A percentile compares a stretch with the other conserved stretches of the same genome.
Evolutionary conservation across 1,140 invertebrate species (phyloP).

Genomic region (Anthonomus grandis): DNA sequence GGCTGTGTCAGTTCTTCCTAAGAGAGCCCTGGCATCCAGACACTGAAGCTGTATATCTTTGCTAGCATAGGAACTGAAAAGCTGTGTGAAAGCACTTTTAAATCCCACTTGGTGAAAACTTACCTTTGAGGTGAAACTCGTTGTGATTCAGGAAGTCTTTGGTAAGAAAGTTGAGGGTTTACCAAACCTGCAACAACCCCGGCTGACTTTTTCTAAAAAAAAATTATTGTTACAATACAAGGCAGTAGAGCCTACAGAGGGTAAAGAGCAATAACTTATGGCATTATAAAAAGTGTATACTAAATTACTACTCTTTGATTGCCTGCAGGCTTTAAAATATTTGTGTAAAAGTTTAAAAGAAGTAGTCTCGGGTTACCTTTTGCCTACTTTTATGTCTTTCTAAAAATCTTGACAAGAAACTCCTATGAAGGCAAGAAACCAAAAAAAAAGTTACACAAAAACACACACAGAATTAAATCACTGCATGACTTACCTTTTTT

Average conservation of each 20-base stretch:
- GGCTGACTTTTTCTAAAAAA: conserved; percentile 44
- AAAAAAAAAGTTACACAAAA: conserved; percentile 16
- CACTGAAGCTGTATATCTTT: conserved; percentile 52
- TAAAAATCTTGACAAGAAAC: conserved; percentile 37
- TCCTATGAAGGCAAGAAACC: conserved; percentile 26
- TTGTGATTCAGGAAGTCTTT: conserved; percentile 47
- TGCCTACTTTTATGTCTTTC: conserved; percentile 34
- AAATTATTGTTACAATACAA: not conserved
- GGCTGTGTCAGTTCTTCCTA: conserved; percentile 49
- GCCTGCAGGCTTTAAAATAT: not conserved
- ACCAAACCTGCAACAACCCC: conserved; percentile 51
- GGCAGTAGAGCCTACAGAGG: no score
- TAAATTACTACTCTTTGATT: no score
- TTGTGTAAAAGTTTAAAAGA: not conserved
- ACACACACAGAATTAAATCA: not conserved
- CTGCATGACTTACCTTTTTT: conserved; percentile 12
- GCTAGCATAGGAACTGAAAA: conserved; percentile 47
- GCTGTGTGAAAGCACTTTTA: not conserved
- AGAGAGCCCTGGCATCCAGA: conserved; percentile 51
- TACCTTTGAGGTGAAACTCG: conserved; percentile 43
- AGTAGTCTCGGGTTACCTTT: conserved; percentile 36
- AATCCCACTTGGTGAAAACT: not conserved
- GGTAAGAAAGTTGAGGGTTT: conserved; percentile 50
- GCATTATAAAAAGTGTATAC: no score
- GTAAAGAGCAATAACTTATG: no score